Evolutionary conservation across 2,888 invertebrate species (phyloP).

Genomic region (Drosophila eohydei): DNA sequence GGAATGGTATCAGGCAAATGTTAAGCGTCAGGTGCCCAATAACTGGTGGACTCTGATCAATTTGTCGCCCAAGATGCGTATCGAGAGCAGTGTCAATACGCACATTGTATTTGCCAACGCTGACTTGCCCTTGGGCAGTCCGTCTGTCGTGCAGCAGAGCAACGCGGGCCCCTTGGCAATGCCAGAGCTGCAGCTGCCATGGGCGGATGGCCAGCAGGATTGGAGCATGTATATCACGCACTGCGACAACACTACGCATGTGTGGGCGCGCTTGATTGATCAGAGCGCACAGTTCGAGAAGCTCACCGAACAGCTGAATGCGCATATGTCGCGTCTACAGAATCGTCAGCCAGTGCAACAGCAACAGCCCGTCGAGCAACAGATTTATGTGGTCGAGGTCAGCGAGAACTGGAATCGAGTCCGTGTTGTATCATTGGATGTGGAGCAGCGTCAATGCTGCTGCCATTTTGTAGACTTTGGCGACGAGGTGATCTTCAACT

Average conservation of each 20-base stretch:
- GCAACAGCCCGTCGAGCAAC: constrained; percentile 67
- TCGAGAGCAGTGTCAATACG: constrained; percentile 66
- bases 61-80: constrained; percentile 86
- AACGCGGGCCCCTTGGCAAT: constrained; percentile 17
- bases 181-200: constrained; percentile 61
- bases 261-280: constrained; percentile 89
- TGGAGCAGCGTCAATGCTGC: constrained; percentile 84
- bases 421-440: constrained; percentile 85
- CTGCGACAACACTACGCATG: constrained; percentile 87
- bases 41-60: constrained; percentile 87
- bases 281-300: constrained; percentile 87
- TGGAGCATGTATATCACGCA: constrained; percentile 88
- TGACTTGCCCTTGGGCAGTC: neutral
- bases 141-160: neutral
- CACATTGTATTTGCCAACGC: constrained; percentile 82
- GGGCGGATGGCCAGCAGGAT: constrained; percentile 80
- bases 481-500: constrained; percentile 87
- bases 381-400: constrained; percentile 84
- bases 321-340: constrained; percentile 78
- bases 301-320: constrained; percentile 86
- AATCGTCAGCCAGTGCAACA: constrained; percentile 67
- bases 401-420: constrained; percentile 87
- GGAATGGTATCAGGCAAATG: constrained; percentile 87
- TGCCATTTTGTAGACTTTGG: constrained; percentile 92
- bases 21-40: constrained; percentile 88